Evolutionary conservation across 2,888 invertebrate genomes (phyloP).

Genomic region (Plebejus melissa): DNA sequence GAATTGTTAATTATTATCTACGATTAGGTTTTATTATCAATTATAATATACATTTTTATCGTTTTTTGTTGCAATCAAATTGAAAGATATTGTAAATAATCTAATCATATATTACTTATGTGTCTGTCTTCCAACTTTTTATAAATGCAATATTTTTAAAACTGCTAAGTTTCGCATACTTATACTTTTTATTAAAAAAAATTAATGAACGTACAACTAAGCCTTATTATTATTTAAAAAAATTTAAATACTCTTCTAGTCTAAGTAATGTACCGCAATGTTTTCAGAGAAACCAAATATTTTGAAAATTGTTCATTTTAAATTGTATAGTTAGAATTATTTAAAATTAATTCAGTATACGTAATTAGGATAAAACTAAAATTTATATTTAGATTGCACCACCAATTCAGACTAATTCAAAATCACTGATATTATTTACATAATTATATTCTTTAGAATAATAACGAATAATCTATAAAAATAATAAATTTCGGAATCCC

Average conservation of each 20-base stretch:
- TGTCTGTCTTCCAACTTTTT: constrained; percentile 10
- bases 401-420: neutral
- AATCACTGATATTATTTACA: neutral
- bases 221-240: neutral
- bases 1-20: neutral
- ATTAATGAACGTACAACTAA: neutral
- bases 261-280: constrained; percentile 2
- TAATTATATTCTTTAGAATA: neutral
- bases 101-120: neutral
- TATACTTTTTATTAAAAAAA: neutral
- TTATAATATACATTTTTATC: neutral
- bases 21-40: neutral
- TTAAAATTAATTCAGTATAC: neutral
- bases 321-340: neutral
- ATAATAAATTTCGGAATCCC: no score
- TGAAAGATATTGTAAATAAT: neutral
- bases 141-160: neutral
- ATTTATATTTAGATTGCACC: neutral
- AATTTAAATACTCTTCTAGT: constrained; percentile 3
- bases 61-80: neutral
- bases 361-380: constrained; percentile 4
- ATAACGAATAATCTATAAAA: neutral
- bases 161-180: neutral
- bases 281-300: constrained; percentile 11
- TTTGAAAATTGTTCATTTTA: constrained; percentile 15